Conservation (phyloP, 2,888 invertebrate species). For the Timema podura region DNA sequence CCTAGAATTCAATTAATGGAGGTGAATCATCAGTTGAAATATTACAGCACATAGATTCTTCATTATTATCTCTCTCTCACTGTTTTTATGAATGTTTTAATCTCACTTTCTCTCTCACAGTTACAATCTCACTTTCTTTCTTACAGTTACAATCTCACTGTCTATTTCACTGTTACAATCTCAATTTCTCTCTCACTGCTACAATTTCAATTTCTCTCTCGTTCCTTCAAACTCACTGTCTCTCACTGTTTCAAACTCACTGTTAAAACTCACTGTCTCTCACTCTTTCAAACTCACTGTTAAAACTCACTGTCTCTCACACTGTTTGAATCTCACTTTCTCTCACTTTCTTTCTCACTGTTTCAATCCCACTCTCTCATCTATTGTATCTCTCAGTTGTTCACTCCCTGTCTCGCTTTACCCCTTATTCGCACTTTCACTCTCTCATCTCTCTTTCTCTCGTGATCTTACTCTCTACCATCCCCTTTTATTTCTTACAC, state of each 20-base stretch:
- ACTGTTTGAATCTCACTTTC: background rate
- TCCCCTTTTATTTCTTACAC: too few relatives aligned
- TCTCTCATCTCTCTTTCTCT: slow-evolving; percentile 1
- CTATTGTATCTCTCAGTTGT: background rate
- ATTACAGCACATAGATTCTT: too few relatives aligned
- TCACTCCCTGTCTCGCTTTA: background rate
- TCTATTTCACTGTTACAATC: too few relatives aligned
- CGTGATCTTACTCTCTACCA: background rate
- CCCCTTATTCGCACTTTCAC: background rate
- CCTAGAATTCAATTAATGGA: too few relatives aligned
- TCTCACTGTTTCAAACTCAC: background rate
- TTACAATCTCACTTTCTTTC: too few relatives aligned
- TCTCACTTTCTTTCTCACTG: background rate
- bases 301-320: background rate
- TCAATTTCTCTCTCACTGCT: too few relatives aligned
- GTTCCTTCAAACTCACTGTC: background rate
- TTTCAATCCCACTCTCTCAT: background rate
- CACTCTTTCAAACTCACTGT: background rate
- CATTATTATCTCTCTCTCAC: too few relatives aligned
- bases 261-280: background rate
- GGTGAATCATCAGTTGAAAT: too few relatives aligned
- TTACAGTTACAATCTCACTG: too few relatives aligned
- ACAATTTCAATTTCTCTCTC: too few relatives aligned
- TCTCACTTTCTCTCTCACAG: too few relatives aligned
- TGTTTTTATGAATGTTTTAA: too few relatives aligned